A percentile compares a stretch with the other conserved stretches of the same genome.
These are phyloP conservation scores for Zalophus californianus DNA, from an alignment of 2,797 vertebrate genomes.

Conservation along the genomic window DNA sequence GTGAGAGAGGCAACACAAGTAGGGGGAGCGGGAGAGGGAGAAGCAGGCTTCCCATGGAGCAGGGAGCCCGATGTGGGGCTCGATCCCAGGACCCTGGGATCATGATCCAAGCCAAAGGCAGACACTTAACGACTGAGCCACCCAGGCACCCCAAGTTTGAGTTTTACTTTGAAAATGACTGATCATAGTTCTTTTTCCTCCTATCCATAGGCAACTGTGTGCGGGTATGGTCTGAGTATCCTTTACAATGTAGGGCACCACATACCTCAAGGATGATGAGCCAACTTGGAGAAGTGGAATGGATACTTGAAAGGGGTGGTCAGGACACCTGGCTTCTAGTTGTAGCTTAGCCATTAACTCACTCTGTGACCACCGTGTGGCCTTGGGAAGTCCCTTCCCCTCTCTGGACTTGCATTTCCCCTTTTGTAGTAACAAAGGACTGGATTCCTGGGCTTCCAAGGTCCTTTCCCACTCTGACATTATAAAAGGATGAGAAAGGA, in stretches of 20 bases:
- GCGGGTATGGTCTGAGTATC: background rate
- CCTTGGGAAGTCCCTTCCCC: conserved; percentile 56
- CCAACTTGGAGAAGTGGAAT: background rate
- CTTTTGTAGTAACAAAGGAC: conserved; percentile 22
- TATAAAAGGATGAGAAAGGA: conserved; percentile 55
- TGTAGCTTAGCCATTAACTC: conserved; percentile 16
- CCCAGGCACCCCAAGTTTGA: background rate
- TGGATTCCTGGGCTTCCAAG: conserved; percentile 51
- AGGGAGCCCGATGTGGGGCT: no score
- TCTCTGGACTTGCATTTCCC: conserved; percentile 21
- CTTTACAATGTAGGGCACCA: background rate
- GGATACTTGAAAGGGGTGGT: background rate
- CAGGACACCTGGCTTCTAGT: conserved; percentile 11
- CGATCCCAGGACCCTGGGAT: no score
- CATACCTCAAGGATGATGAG: background rate
- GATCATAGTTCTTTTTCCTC: background rate
- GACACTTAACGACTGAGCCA: no score
- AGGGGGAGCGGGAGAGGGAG: no score
- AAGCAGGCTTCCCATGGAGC: no score
- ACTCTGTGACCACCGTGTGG: background rate
- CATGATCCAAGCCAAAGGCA: no score
- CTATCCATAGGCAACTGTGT: background rate
- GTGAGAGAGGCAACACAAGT: no score
- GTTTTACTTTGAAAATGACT: conserved; percentile 39
- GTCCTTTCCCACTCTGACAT: conserved; percentile 47